Conservation (phyloP, 2,888 invertebrate species). For the Dorcus parallelipipedus region DNA sequence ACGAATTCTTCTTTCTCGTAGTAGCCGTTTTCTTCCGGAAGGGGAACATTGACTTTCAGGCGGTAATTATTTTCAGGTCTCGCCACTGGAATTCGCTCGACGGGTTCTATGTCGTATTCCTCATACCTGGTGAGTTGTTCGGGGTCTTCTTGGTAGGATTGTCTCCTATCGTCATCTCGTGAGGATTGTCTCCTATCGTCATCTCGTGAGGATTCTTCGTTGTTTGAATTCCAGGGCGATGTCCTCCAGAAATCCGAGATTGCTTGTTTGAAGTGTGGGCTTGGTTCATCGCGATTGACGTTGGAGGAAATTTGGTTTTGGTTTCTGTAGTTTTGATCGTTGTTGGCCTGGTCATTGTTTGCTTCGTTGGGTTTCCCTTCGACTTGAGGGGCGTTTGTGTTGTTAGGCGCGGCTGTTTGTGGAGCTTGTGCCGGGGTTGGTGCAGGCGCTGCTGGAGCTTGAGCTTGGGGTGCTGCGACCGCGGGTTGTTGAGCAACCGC, state of each 20-base stretch:
- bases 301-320: constrained; percentile 5
- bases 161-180: neutral
- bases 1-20: constrained; percentile 9
- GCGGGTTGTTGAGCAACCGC: constrained; percentile 9
- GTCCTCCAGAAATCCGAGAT: constrained; percentile 27
- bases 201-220: neutral
- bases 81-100: constrained; percentile 4
- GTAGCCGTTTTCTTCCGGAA: constrained; percentile 15
- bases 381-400: neutral
- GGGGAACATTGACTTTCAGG: constrained; percentile 3
- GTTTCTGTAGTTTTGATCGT: neutral
- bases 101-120: constrained; percentile 4
- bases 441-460: constrained; percentile 14
- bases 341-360: constrained; percentile 2
- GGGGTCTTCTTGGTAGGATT: constrained; percentile 1
- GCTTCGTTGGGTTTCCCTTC: neutral
- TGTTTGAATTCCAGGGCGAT: constrained; percentile 15
- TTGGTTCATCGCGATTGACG: constrained; percentile 16
- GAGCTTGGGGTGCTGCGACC: constrained; percentile 12
- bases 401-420: neutral
- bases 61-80: constrained; percentile 10
- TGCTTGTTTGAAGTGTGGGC: constrained; percentile 23
- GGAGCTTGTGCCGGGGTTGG: constrained; percentile 6
- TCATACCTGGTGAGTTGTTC: constrained; percentile 5
- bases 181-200: neutral